Percentiles rank a stretch among this genome's conserved stretches.
Evolutionary conservation across 2,113 vertebrate species (phyloP).

Genomic region (Rhineura floridana): DNA sequence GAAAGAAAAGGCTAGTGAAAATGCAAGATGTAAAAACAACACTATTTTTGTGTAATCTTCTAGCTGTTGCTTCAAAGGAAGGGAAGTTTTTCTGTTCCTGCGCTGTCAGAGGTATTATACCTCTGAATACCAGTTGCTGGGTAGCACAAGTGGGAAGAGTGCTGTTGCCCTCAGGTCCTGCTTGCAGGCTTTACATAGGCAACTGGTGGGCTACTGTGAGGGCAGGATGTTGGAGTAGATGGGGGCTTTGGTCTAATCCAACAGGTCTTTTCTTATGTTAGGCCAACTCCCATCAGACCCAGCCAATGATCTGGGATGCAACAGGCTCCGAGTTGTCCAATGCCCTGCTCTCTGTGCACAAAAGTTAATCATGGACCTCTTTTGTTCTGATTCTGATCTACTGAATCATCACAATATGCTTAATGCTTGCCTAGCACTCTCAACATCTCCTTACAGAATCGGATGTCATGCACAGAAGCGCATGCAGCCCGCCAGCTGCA

Average conservation of each 20-base stretch:
- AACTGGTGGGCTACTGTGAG: too few species aligned
- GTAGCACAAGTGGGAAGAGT: background rate
- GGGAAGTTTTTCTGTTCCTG: too few species aligned
- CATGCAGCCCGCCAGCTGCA: slow-evolving; percentile 8
- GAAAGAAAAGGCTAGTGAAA: background rate
- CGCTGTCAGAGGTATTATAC: too few species aligned
- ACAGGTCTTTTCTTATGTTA: too few species aligned
- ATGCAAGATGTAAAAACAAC: background rate
- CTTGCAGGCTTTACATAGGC: background rate
- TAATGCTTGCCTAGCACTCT: slow-evolving; percentile 6
- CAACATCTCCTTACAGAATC: background rate
- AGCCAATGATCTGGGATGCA: background rate
- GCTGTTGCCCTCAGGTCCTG: background rate
- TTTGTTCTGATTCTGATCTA: background rate
- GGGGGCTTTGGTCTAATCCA: too few species aligned
- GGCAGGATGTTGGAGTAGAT: too few species aligned
- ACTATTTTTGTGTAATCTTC: too few species aligned
- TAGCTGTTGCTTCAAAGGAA: too few species aligned
- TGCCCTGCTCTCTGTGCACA: background rate
- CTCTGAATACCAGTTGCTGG: too few species aligned
- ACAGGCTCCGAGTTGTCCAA: background rate
- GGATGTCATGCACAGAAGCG: background rate
- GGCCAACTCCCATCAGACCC: background rate
- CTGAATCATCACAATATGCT: background rate
- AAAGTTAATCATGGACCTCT: background rate